Conservation (phyloP, 1,140 invertebrate species). For the Gyrodactylus salaris region DNA sequence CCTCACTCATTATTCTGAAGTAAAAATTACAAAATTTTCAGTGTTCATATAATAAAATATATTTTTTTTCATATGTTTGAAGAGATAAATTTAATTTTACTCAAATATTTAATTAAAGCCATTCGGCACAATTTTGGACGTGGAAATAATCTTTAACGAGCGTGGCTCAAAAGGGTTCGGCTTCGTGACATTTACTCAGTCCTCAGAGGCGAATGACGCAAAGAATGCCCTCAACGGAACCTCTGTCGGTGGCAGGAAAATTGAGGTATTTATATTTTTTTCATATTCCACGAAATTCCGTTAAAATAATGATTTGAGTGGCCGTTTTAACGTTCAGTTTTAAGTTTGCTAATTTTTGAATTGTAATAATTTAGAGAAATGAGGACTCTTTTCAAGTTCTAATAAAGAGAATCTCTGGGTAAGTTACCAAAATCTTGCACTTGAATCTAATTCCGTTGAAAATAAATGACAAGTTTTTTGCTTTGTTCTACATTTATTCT, state of each 20-base stretch:
- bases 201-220: background rate
- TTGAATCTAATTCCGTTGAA: too few species aligned
- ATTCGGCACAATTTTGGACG: background rate
- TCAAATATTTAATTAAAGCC: background rate
- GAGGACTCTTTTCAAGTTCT: too few species aligned
- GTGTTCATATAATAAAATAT: background rate
- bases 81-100: background rate
- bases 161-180: slow-evolving; percentile 5
- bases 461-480: too few species aligned
- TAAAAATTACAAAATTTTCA: background rate
- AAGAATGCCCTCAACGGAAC: background rate
- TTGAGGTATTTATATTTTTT: slow-evolving; percentile 1
- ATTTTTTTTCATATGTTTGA: background rate
- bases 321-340: too few species aligned
- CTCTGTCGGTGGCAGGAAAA: slow-evolving; percentile 1
- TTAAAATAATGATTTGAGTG: too few species aligned
- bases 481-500: too few species aligned
- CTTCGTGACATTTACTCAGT: slow-evolving; percentile 2
- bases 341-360: too few species aligned
- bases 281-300: too few species aligned
- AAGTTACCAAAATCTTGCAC: too few species aligned
- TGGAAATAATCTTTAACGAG: slow-evolving; percentile 5
- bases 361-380: too few species aligned
- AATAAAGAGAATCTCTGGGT: too few species aligned
- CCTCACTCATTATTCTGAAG: too few species aligned